Conservation (phyloP, 2,888 invertebrate genomes). For the Actias luna region DNA sequence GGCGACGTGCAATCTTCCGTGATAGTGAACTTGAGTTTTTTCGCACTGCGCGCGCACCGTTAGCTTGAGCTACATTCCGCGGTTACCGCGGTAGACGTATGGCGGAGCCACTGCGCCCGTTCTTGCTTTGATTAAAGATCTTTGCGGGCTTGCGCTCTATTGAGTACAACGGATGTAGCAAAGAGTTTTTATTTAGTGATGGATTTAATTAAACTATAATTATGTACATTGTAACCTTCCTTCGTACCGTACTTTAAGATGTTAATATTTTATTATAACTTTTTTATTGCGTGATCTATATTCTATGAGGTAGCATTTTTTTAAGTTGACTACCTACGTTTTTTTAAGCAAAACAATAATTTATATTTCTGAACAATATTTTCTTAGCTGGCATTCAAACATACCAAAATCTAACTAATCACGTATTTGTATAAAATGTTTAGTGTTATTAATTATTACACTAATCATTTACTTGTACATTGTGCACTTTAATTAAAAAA, state of each 20-base stretch:
- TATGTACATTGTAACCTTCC: conserved; percentile 5
- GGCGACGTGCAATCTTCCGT: conserved; percentile 75
- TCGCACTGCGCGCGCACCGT: conserved; percentile 71
- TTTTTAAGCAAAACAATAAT: no score
- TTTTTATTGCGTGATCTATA: background rate
- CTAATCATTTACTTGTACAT: no score
- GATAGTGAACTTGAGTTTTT: conserved; percentile 82
- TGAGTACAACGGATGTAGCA: conserved; percentile 8
- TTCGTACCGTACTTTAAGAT: background rate
- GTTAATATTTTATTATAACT: background rate
- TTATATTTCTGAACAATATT: background rate
- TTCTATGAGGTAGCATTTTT: background rate
- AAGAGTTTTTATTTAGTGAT: conserved; percentile 6
- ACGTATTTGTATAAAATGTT: no score
- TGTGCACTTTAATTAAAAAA: no score
- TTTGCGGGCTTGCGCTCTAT: conserved; percentile 3
- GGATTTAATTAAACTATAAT: conserved; percentile 4
- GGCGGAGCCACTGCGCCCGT: conserved; percentile 54
- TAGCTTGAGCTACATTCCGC: conserved; percentile 79
- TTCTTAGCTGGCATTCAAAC: no score
- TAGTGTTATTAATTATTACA: no score
- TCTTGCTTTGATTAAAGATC: conserved; percentile 1
- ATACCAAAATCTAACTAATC: no score
- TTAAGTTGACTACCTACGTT: background rate
- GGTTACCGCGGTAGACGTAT: conserved; percentile 57